Conservation (phyloP, 2,113 vertebrate genomes). For the Drymodes brunneopygia region DNA sequence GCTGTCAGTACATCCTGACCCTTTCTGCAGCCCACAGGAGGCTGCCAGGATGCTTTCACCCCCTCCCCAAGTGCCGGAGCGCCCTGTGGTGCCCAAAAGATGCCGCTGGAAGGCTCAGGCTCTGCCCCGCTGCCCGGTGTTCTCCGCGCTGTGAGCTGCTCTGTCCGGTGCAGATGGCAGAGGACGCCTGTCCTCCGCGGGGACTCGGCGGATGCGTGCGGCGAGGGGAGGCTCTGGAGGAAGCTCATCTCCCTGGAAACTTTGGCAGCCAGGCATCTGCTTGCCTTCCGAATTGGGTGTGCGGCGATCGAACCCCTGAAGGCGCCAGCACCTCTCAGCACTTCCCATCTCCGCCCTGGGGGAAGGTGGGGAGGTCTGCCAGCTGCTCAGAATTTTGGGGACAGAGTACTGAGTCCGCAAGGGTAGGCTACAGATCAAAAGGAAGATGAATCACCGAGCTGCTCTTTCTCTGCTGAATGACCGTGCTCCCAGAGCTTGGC, state of each 20-base stretch:
- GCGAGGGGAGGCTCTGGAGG: background rate
- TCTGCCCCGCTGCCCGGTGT: background rate
- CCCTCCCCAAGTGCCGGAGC: background rate
- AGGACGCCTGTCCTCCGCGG: background rate
- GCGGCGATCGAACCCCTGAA: background rate
- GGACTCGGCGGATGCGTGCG: background rate
- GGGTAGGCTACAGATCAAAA: background rate
- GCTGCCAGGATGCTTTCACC: background rate
- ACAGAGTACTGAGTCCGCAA: background rate
- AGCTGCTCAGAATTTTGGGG: background rate
- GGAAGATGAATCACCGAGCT: background rate
- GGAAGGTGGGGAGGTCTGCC: background rate
- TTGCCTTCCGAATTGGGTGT: background rate
- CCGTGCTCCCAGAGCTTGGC: background rate
- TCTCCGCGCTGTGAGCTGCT: background rate
- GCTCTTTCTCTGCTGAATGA: background rate
- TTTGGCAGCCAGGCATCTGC: conserved; percentile 14
- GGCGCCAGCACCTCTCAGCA: background rate
- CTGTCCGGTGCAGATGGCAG: background rate
- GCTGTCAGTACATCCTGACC: background rate
- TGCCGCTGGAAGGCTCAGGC: accelerated
- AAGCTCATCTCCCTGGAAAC: conserved; percentile 51
- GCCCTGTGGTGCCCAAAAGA: background rate
- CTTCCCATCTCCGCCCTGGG: background rate
- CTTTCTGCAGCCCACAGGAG: background rate